Base-by-base conservation (phyloP, 2,113 vertebrate genomes). In the Cettia cetti region DNA sequence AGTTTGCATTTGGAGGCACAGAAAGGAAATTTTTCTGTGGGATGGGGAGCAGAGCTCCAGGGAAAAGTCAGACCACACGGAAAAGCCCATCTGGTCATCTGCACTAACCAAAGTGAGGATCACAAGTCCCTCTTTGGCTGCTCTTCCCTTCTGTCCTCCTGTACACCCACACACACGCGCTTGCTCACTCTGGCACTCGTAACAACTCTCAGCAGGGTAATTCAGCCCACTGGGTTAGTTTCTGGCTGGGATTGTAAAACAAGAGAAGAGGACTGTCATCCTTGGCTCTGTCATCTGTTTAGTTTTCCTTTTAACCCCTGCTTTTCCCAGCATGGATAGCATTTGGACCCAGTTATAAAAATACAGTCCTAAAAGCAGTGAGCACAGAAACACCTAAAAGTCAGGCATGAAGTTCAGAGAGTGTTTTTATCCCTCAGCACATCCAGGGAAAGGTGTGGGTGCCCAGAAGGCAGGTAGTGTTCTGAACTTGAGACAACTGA, bases 81-180 rank as follows among this genome's bases (percentile, higher is more conserved):
- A 76, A 92, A 86, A 96, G 47, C 33, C 64, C 89, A 95, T 93
- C 68, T 93, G 69, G 82, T 33, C 65, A 45, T 77, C 70, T 90
- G 45, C 39, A 80, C 39, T 74, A 85, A 90, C 75, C 50, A 86
- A 72, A 69, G 18, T 0, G 1, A 35, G 2, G 7, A 92, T 69
- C 49, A 9, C 52, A 24, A 8, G 3, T 77, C 71, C 45, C 20
- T 69, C 68, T 88, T 80, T 0, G 0, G 23, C 75, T 84, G 47
- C 77, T 91, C 54, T 91, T 81, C 39, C 76, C 53, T n/a, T 56
- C 44, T 86, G 37, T 85, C 71, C 79, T 90, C 59, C 68, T 52
- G 21, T 9, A 92, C 72, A 87, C 94, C 92, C 92, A 19, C 90
- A 76, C 52, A 31, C 2, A 26, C 0, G 1, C 7, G n/a, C 71